Evolutionary conservation across 2,888 invertebrate species (phyloP), one percentile per base, ranked within the genome.

Genomic region (Lutraria lutraria): DNA sequence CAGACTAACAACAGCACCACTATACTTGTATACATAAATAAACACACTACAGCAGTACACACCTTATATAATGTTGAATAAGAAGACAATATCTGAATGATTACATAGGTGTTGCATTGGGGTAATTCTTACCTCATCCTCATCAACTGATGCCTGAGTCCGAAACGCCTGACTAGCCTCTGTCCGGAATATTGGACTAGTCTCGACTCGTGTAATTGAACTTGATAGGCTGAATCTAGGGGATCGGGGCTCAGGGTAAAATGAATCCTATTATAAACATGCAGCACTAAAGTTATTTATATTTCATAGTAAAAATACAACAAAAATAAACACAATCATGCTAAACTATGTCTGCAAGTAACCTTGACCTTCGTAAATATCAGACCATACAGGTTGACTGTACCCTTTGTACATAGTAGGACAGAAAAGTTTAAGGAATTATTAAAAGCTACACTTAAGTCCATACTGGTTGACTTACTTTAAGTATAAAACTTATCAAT

Each of bases 221-320:
- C 54, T 31, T 31, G 84, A 53, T 6, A 76, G 29, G 25, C 63
- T 83, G 83, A 34, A 21, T 29, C 90, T 72, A n/a, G 56, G 88
- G 76, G 81, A 53, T 15, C 86, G 88, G 34, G 85, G 76, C 60
- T 88, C 89, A 63, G 79, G 80, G 85, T 79, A 85, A 85, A 76
- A 81, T 81, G 82, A 68, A 83, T 91, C 90, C 90, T 90, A 89
- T 31, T 54, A 90, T 85, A 85, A 91, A 90, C 90, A 90, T 90
- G 90, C 90, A 90, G 79, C 79, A 80, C 85, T 85, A 79, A 54
- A 83, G 60, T 80, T 29, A 80, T 81, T n/a, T 80, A 63, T 81
- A 19, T n/a, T 63, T 25, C 34, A 63, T 12, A 34, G 25, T 25
- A 79, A 34, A 86, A 80, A 63, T 54, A 52, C 60, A n/a, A 82